These are phyloP conservation scores for Euschistus heros DNA, from an alignment of 1,140 invertebrate species.

Conservation along the genomic window DNA sequence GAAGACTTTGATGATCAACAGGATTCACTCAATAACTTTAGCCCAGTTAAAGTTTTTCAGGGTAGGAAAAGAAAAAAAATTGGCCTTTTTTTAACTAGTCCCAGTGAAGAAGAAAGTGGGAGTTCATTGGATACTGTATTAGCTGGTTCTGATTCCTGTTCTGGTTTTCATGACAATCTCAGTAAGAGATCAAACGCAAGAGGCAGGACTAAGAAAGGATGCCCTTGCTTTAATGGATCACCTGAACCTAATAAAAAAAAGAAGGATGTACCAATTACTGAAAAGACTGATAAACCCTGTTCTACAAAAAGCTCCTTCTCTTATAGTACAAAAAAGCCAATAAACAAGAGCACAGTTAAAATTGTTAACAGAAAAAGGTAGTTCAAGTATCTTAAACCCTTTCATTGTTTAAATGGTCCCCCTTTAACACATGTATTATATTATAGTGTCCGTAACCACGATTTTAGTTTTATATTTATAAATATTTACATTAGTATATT, in stretches of 20 bases:
- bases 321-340: conserved; percentile 2
- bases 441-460: no score
- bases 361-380: conserved; percentile 18
- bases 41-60: not conserved
- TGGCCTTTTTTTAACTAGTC: not conserved
- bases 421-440: no score
- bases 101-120: conserved; percentile 22
- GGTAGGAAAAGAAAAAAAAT: conserved; percentile 12
- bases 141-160: not conserved
- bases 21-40: not conserved
- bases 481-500: no score
- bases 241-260: conserved; percentile 14
- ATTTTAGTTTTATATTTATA: no score
- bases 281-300: conserved; percentile 13
- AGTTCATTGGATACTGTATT: conserved; percentile 21
- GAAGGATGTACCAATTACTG: not conserved
- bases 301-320: conserved; percentile 16
- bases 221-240: conserved; percentile 40
- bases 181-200: conserved; percentile 39
- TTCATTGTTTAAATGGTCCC: conserved; percentile 5
- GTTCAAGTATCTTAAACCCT: conserved; percentile 15
- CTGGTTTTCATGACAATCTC: not conserved
- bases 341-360: conserved; percentile 11
- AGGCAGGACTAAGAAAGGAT: conserved; percentile 43
- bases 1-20: conserved; percentile 11